Evolutionary conservation across 2,113 vertebrate genomes (phyloP), one percentile per base, ranked within the genome.

Genomic region (Austrofundulus limnaeus): DNA sequence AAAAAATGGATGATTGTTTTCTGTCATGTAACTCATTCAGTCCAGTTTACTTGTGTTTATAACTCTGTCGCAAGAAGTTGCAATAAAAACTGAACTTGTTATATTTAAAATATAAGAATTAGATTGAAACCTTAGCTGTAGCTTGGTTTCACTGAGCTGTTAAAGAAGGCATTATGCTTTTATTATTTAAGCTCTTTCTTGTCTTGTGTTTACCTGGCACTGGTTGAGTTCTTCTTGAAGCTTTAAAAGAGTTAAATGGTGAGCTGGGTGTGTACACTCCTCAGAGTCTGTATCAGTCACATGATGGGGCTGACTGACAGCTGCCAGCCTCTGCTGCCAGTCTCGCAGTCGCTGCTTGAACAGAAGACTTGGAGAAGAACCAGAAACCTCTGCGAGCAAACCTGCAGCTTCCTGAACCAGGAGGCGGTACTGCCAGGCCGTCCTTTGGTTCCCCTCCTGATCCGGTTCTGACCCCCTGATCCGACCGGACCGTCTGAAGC

Each of bases 141-240:
- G 16, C 16, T 17, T 43, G n/a, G n/a, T 43, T 52, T 12, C 11
- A 0, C 21, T 66, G 11, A 38, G 8, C 6, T 46, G 23, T 41
- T 14, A 15, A 34, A 52, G 31, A 19, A 47, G 46, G 15, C 28
- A 20, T 24, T n/a, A 11, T 12, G 24, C 9, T 9, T 10, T 34
- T 28, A 4, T 28, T 28, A n/a, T 34, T 34, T 9, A 34, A 34
- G 10, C 31, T 9, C 31, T 9, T 31, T 28, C 11, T 11, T 11
- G 0, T 42, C 15, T 28, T 23, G 28, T 43, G 58, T 69, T 76
- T 94, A 97, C 95, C 95, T 96, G 93, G 84, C 89, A 94, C 88
- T 92, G 92, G 69, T 88, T 88, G 19, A 95, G 90, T 55, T 96
- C 94, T 62, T 87, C 88, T 72, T 92, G 93, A 45, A 94, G 90